Conservation (phyloP, 2,888 invertebrate genomes). For the Tribolium freemani region DNA sequence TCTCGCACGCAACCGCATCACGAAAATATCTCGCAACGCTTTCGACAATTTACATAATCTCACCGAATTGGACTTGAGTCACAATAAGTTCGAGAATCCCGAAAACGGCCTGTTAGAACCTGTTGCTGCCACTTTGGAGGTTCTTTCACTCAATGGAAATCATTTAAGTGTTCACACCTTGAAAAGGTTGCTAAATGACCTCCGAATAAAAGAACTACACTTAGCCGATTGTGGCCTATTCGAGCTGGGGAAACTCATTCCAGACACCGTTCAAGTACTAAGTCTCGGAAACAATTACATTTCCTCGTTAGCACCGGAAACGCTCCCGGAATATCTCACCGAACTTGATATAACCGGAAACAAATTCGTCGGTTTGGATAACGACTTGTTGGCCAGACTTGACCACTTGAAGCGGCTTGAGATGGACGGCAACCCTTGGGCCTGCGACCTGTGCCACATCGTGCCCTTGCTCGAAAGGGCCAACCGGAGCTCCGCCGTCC, state of each 20-base stretch:
- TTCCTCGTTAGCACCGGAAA: constrained; percentile 71
- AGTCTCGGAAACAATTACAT: constrained; percentile 83
- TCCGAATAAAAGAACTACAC: constrained; percentile 72
- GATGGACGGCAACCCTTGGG: constrained; percentile 77
- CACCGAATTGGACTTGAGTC: constrained; percentile 79
- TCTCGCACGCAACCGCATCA: constrained; percentile 79
- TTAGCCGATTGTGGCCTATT: constrained; percentile 73
- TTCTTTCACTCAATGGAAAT: constrained; percentile 77
- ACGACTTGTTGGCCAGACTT: constrained; percentile 66
- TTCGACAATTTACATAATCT: constrained; percentile 80
- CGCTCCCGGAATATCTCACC: constrained; percentile 72
- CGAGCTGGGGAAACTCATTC: constrained; percentile 71
- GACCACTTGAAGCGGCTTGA: constrained; percentile 60
- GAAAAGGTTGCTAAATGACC: constrained; percentile 69
- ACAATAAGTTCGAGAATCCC: constrained; percentile 72
- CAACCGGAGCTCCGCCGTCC: constrained; percentile 70
- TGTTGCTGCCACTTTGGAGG: constrained; percentile 73
- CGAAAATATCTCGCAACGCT: constrained; percentile 78
- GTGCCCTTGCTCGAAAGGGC: constrained; percentile 74
- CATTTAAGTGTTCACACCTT: constrained; percentile 72
- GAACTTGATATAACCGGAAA: constrained; percentile 82
- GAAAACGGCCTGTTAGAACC: constrained; percentile 57
- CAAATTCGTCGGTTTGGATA: constrained; percentile 75
- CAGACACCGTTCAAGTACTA: constrained; percentile 72
- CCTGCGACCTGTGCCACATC: constrained; percentile 78